Evolutionary conservation across 2,888 invertebrate species (phyloP).

Genomic region (Marasmarcha lunaedactyla): DNA sequence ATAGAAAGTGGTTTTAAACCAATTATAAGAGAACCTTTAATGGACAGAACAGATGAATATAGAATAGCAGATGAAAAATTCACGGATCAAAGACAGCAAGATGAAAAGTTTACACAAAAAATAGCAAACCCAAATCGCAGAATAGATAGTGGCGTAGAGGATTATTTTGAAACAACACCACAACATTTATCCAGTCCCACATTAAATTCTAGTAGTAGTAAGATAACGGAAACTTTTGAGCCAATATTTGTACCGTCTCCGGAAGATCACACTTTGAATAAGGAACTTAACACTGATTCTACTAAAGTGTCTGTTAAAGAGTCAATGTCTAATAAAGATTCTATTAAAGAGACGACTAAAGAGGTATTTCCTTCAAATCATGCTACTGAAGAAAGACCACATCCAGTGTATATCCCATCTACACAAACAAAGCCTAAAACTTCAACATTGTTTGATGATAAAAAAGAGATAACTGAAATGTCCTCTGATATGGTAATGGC

Average conservation of each 20-base stretch:
- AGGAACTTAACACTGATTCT: no score
- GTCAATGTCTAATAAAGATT: no score
- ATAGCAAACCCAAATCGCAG: conserved; percentile 45
- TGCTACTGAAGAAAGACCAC: conserved; percentile 59
- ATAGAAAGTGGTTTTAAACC: conserved; percentile 89
- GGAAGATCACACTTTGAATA: conserved; percentile 64
- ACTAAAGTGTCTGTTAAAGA: no score
- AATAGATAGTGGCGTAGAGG: conserved; percentile 57
- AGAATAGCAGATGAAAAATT: conserved; percentile 46
- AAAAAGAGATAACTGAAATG: conserved; percentile 52
- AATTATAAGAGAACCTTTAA: conserved; percentile 72
- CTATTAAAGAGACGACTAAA: conserved; percentile 44
- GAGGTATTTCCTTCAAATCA: conserved; percentile 54
- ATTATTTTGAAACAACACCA: conserved; percentile 55
- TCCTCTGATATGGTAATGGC: conserved; percentile 76
- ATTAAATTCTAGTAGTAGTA: conserved; percentile 50
- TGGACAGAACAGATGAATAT: conserved; percentile 54
- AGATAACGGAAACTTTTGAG: conserved; percentile 75
- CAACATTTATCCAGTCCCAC: conserved; percentile 32
- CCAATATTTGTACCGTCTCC: conserved; percentile 88
- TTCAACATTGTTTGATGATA: conserved; percentile 43
- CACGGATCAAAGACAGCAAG: no score
- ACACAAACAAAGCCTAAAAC: conserved; percentile 41
- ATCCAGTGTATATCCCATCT: conserved; percentile 41
- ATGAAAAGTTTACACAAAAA: no score